Conservation (phyloP, 2,797 vertebrate genomes). For the Melanotaenia pygmaea region DNA sequence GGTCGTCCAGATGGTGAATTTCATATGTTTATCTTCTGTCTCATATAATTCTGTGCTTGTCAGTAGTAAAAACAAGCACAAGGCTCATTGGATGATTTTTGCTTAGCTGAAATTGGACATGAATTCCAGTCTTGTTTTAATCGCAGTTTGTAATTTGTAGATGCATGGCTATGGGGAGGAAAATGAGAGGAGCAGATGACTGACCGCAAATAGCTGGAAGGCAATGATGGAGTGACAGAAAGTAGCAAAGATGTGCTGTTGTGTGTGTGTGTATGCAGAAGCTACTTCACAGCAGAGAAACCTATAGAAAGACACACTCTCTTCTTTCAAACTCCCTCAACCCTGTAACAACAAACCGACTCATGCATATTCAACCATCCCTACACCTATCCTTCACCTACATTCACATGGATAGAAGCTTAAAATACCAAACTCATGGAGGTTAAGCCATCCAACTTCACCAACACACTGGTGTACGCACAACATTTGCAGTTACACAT, state of each 20-base stretch:
- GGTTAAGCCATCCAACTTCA: conserved; percentile 31
- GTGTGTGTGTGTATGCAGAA: conserved; percentile 16
- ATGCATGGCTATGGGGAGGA: not conserved
- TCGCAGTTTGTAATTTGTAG: not conserved
- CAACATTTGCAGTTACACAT: conserved; percentile 61
- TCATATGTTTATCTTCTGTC: not conserved
- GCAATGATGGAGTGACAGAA: not conserved
- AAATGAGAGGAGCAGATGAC: not conserved
- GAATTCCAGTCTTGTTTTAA: not conserved
- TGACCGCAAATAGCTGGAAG: not conserved
- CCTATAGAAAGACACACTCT: conserved; percentile 33
- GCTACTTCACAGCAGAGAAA: conserved; percentile 36
- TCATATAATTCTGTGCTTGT: not conserved
- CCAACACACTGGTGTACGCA: conserved; percentile 33
- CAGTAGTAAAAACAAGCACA: not conserved
- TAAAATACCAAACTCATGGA: conserved; percentile 46
- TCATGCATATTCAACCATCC: not conserved
- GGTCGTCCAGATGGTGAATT: not conserved
- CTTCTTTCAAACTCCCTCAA: conserved; percentile 8
- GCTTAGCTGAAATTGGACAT: not conserved
- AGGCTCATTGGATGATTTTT: not conserved
- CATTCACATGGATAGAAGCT: conserved; percentile 30
- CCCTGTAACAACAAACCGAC: conserved; percentile 7
- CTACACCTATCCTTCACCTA: conserved; percentile 20
- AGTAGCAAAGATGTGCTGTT: conserved; percentile 4